Conservation (phyloP, 1,140 invertebrate species). For the Bombus balteatus region DNA sequence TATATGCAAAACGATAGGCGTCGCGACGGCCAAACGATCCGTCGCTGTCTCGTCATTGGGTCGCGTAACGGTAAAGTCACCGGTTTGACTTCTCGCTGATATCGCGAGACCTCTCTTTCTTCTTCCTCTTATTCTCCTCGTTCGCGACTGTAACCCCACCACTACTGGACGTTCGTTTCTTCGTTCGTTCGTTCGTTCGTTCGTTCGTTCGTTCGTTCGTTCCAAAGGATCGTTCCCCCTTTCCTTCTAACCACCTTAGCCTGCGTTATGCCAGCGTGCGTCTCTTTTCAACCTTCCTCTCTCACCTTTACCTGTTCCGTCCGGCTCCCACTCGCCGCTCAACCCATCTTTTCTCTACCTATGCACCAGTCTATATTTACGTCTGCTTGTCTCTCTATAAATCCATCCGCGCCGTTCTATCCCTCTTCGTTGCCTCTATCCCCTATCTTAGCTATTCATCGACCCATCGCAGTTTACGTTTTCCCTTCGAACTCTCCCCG, state of each 20-base stretch:
- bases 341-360: slow-evolving; percentile 32
- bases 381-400: slow-evolving; percentile 52
- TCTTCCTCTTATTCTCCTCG: neutral
- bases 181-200: neutral
- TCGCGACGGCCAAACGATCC: slow-evolving; percentile 38
- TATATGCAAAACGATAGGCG: slow-evolving; percentile 30
- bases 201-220: neutral
- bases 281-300: slow-evolving; percentile 33
- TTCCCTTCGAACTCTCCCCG: neutral
- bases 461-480: slow-evolving; percentile 43
- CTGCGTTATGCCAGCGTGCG: neutral
- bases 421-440: neutral
- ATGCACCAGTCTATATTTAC: slow-evolving; percentile 49
- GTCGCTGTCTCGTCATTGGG: slow-evolving; percentile 76
- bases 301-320: slow-evolving; percentile 10
- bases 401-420: slow-evolving; percentile 32
- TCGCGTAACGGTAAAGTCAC: slow-evolving; percentile 79
- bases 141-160: slow-evolving; percentile 5
- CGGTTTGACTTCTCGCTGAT: slow-evolving; percentile 65
- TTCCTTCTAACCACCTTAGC: neutral
- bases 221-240: slow-evolving; percentile 3
- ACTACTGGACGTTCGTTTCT: slow-evolving; percentile 11
- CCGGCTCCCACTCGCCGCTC: neutral
- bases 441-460: slow-evolving; percentile 29
- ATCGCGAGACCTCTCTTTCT: slow-evolving; percentile 45